Percentiles rank a stretch among this genome's conserved stretches.
Evolutionary conservation across 2,113 vertebrate species (phyloP).

Genomic region (Toxotes chatareus): DNA sequence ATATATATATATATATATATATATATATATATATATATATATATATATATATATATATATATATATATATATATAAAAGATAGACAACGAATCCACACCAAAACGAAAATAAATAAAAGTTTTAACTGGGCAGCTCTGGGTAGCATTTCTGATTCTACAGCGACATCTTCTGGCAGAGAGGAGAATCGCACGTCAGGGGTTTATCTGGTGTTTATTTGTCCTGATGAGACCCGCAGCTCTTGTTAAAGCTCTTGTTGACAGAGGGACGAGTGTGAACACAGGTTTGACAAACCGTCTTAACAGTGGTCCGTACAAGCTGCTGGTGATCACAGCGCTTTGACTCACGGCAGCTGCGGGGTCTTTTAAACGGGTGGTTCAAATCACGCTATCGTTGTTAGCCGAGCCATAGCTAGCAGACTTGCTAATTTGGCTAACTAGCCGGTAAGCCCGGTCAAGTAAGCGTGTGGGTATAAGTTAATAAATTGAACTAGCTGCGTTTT

Average conservation of each 20-base stretch:
- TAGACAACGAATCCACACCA: too few relatives aligned
- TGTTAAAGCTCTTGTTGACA: background rate
- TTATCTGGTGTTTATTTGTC: background rate
- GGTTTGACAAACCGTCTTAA: background rate
- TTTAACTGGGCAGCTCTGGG: background rate
- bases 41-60: too few relatives aligned
- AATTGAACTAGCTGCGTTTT: background rate
- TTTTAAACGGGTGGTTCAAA: too few relatives aligned
- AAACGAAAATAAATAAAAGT: too few relatives aligned
- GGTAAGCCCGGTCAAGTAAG: background rate
- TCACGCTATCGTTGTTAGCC: background rate
- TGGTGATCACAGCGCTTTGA: background rate
- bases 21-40: too few relatives aligned
- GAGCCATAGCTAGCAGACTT: background rate
- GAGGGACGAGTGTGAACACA: background rate
- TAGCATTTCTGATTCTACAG: background rate
- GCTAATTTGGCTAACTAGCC: constrained; percentile 34
- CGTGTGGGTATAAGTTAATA: background rate
- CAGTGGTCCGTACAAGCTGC: background rate
- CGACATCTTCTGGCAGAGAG: constrained; percentile 42
- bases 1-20: too few relatives aligned
- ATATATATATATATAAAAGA: too few relatives aligned
- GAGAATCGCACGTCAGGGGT: background rate
- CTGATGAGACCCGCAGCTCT: constrained; percentile 3
- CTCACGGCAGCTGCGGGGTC: accelerated